These are phyloP conservation scores for Diarsia rubi DNA, from an alignment of 2,888 invertebrate genomes.

Conservation along the genomic window DNA sequence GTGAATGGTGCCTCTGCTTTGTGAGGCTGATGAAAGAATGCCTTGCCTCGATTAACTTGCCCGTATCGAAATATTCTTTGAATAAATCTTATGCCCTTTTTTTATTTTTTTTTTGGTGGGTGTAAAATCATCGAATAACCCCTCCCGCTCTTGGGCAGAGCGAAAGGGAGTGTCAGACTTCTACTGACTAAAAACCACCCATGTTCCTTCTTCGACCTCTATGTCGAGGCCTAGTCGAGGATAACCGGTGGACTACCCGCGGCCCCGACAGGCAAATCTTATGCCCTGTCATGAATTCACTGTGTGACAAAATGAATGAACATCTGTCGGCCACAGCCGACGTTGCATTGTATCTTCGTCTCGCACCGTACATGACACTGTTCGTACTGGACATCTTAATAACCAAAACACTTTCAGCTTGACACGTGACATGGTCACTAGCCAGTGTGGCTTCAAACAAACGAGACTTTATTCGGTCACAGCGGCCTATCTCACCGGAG, in stretches of 20 bases:
- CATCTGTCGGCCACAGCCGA: background rate
- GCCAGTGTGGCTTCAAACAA: background rate
- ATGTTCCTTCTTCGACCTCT: too few species aligned
- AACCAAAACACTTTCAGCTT: background rate
- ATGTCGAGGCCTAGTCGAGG: too few species aligned
- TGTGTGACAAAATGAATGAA: background rate
- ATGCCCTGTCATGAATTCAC: background rate
- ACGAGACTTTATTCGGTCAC: background rate
- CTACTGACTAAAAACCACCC: too few species aligned
- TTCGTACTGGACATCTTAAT: background rate
- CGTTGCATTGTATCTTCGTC: background rate
- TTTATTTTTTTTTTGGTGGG: too few species aligned
- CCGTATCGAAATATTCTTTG: conserved; percentile 5
- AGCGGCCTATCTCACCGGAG: too few species aligned
- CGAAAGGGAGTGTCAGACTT: too few species aligned
- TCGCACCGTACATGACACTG: background rate
- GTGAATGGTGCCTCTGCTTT: conserved; percentile 10
- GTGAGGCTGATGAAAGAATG: conserved; percentile 3
- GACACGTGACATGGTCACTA: background rate
- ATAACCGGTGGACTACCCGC: too few species aligned
- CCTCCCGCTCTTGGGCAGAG: too few species aligned
- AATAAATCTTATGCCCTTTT: conserved; percentile 22
- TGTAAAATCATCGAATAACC: too few species aligned
- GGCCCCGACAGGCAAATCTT: too few species aligned
- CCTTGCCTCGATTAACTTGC: background rate